Conservation (phyloP, 35 echinoderm and acorn worm genomes). For the Ptychodera flava region DNA sequence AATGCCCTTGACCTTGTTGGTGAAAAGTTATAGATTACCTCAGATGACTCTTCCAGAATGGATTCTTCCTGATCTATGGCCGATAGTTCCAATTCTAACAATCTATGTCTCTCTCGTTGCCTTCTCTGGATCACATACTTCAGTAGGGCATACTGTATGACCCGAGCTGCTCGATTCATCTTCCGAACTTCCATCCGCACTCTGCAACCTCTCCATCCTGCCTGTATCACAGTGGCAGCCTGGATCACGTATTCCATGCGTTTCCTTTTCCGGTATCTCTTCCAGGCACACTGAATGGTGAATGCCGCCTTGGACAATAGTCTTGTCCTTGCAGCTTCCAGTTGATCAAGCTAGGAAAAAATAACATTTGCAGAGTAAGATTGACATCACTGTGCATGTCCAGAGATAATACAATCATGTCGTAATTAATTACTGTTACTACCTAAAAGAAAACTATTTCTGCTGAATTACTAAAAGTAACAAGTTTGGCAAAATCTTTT, state of each 20-base stretch:
- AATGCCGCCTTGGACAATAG: conserved; percentile 8
- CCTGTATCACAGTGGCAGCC: conserved; percentile 64
- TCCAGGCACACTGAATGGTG: conserved; percentile 64
- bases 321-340: conserved; percentile 39
- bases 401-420: no score
- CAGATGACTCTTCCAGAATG: neutral
- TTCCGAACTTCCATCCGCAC: conserved; percentile 26
- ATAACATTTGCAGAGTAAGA: no score
- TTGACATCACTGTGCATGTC: no score
- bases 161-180: conserved; percentile 60
- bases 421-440: no score
- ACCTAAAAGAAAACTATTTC: no score
- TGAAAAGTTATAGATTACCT: neutral
- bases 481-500: no score
- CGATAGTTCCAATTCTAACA: neutral
- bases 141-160: conserved; percentile 85
- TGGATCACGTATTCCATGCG: neutral
- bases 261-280: conserved; percentile 2
- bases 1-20: neutral
- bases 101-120: conserved; percentile 37
- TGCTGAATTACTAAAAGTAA: no score
- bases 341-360: conserved; percentile 55
- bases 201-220: conserved; percentile 68
- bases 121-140: conserved; percentile 43
- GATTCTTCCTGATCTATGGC: neutral